These are phyloP conservation scores for Petrolisthes cinctipes DNA, from an alignment of 2,888 invertebrate species.

Conservation along the genomic window DNA sequence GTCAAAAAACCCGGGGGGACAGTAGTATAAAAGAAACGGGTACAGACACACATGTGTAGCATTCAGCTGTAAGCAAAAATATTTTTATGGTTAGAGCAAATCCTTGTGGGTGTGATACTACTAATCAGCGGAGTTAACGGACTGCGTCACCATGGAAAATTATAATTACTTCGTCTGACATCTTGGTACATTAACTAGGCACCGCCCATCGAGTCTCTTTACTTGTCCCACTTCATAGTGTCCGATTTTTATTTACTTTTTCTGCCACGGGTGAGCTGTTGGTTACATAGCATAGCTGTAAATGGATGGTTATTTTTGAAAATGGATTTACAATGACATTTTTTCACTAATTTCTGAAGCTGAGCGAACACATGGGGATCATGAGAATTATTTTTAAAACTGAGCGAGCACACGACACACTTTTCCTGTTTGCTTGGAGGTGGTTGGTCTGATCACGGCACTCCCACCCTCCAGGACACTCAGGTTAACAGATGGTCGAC, in stretches of 20 bases:
- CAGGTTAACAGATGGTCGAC: no score
- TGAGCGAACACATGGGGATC: no score
- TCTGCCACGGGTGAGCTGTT: background rate
- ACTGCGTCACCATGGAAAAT: background rate
- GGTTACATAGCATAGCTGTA: conserved; percentile 7
- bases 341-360: no score
- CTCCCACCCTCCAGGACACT: no score
- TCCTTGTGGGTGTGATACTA: background rate
- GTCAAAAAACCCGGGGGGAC: background rate
- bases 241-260: background rate
- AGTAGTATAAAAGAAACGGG: no score
- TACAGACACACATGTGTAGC: background rate
- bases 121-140: conserved; percentile 14
- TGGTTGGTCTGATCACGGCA: no score
- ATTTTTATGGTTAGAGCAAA: background rate
- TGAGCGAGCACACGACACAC: no score
- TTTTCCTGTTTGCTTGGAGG: no score
- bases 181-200: conserved; percentile 1
- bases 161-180: background rate
- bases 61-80: conserved; percentile 18
- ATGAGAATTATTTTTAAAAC: no score
- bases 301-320: background rate
- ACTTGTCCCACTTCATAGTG: background rate
- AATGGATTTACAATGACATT: no score
- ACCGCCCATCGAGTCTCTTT: background rate